Base-by-base conservation (phyloP, 1,140 invertebrate genomes). In the Brachionus manjavacas region DNA sequence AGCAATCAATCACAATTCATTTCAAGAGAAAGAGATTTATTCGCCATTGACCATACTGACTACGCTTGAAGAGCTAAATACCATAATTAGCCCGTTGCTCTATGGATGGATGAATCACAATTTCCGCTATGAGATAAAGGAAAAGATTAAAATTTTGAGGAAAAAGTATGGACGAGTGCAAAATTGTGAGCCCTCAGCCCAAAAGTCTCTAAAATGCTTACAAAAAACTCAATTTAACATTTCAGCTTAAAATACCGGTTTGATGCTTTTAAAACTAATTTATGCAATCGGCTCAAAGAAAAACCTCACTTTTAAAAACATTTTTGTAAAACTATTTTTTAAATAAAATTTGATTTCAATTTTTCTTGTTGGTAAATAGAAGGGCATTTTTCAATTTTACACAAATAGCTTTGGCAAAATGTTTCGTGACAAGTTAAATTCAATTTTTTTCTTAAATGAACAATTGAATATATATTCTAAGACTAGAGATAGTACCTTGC, bases 1-100 rank as follows among this genome's bases (percentile, higher is more conserved):
- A 76, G 87, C 88, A 35, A 86, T 89, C 35, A 90, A 91, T 8
- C 90, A 91, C 88, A 90, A 88, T 43, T 91, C 90, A 12, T 85
- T 60, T 64, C 31, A 68, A 64, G 79, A 81, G 25, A 81, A 81
- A 46, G 79, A 64, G 31, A 28, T 81, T 3, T 81, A 81, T n/a
- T 81, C 79, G 28, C 79, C 79, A n/a, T 43, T 81, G 20, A 81
- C 79, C 20, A 81, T 81, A 64, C 28, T 81, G 25, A 81, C 79
- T 7, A 60, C 64, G 9, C 35, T 81, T 11, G 79, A 81, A 16
- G 79, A 64, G 39, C 20, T 81, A 20, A 81, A 81, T 41, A 64
- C 86, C 4, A 84, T 85, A 25, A 81, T 86, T 49, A 86, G 86
- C 66, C 86, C 86, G 3, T 64, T 86, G 28, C 81, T 86, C 12